phyloP scores from a whole-genome alignment of 1,140 invertebrate genomes.

The Atopsyche davidsoni region DNA sequence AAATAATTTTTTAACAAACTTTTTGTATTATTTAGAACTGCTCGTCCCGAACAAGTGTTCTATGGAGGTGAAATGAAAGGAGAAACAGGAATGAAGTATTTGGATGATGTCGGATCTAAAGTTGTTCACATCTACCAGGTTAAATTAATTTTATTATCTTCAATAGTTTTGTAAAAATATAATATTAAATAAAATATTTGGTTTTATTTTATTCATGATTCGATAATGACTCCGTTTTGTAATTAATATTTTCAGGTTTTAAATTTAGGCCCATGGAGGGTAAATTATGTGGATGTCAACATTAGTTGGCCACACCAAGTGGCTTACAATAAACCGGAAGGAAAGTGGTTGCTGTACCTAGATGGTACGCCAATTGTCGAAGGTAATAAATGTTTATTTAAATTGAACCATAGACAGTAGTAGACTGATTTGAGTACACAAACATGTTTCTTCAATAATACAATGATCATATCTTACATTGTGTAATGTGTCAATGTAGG shows the following conservation, averaged over 20 bases:
- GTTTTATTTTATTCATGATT: too few species aligned
- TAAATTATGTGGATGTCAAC: constrained; percentile 68
- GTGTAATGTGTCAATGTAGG: not conserved
- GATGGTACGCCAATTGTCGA: constrained; percentile 72
- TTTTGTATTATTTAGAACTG: constrained; percentile 47
- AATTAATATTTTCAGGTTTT: constrained; percentile 49
- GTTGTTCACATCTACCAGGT: constrained; percentile 82
- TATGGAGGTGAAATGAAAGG: constrained; percentile 80
- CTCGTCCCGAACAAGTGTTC: constrained; percentile 70
- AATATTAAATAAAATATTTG: too few species aligned
- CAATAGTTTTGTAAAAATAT: too few species aligned
- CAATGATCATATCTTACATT: not conserved
- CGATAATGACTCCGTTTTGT: too few species aligned
- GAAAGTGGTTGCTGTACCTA: constrained; percentile 88
- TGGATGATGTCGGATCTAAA: constrained; percentile 79
- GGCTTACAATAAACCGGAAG: constrained; percentile 64
- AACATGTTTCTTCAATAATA: too few species aligned
- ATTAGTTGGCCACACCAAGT: constrained; percentile 90
- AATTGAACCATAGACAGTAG: too few species aligned
- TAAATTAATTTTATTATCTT: constrained; percentile 34
- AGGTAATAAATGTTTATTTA: constrained; percentile 41
- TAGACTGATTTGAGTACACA: too few species aligned
- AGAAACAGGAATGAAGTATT: constrained; percentile 72
- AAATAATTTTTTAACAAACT: not conserved
- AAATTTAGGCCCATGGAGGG: constrained; percentile 82